Conservation (phyloP, 2,888 invertebrate genomes). For the Chironomus tentans region DNA sequence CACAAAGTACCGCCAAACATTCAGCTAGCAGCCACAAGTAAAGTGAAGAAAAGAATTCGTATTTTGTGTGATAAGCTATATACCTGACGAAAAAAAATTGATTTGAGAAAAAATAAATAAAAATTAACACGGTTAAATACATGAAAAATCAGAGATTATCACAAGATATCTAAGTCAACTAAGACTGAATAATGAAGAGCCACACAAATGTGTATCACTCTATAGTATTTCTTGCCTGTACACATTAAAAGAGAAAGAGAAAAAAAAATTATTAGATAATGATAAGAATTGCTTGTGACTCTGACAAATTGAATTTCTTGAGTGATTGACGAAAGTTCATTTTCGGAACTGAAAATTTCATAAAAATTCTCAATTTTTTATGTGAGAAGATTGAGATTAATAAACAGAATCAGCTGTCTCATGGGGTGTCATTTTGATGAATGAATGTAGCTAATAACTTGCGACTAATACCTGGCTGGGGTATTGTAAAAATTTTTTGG, state of each 20-base stretch:
- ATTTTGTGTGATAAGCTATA: too few species aligned
- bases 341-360: too few species aligned
- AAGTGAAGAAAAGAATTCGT: too few species aligned
- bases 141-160: neutral
- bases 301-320: neutral
- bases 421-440: constrained; percentile 1
- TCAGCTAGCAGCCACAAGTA: too few species aligned
- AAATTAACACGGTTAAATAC: neutral
- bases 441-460: constrained; percentile 6
- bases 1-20: neutral
- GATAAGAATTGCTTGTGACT: neutral
- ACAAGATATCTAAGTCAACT: neutral
- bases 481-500: neutral
- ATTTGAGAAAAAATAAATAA: neutral
- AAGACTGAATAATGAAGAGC: neutral
- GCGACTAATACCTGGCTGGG: constrained; percentile 2
- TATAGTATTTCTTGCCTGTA: too few species aligned
- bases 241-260: neutral
- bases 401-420: neutral
- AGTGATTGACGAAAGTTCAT: neutral
- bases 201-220: neutral
- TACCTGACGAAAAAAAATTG: neutral
- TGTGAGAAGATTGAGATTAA: neutral
- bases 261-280: constrained; percentile 21
- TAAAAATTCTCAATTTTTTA: too few species aligned